Base-by-base conservation (phyloP, 2,113 vertebrate species). In the Toxotes jaculatrix region DNA sequence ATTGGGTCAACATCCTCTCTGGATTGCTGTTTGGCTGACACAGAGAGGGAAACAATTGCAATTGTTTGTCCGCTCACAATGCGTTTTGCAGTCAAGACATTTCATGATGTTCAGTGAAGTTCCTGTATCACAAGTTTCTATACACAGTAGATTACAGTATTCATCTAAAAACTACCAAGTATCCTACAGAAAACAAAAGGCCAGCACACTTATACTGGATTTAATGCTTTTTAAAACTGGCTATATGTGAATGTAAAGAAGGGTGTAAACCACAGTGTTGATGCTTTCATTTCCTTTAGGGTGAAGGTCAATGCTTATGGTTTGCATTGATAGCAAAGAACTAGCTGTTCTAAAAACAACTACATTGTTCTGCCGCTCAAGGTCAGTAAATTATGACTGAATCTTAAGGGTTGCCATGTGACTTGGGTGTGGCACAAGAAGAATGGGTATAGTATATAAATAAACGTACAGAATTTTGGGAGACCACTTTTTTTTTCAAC, bases 291-390 rank as follows among this genome's bases (percentile, higher is more conserved):
- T 91, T 90, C 82, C 85, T 84, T 66, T 74, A 55, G 53, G n/a
- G 43, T 68, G 27, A 71, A 67, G 5, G n/a, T 62, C 53, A 62
- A 14, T 49, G 64, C 66, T 55, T 76, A 32, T 86, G 82, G 40
- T 76, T 79, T 80, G 40, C 19, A 53, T 38, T 12, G 65, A 85
- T 78, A 82, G 73, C 53, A 47, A 56, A 71, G n/a, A 56, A 53
- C 51, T 10, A 23, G 13, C 65, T 45, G 17, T 77, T 92, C 78
- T 80, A 53, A 79, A 85, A 90, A 84, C 68, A 91, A 74, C 10
- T 23, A 31, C 77, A 89, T 89, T 89, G 79, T 92, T 91, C 80
- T 72, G 19, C 59, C 67, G 31, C 62, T 91, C 74, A 88, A 80
- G 69, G 79, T 72, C 88, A 73, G 62, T 83, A 12, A 82, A 77